Evolutionary conservation across 2,888 invertebrate species (phyloP).

Genomic region (Drosophila ezoana): DNA sequence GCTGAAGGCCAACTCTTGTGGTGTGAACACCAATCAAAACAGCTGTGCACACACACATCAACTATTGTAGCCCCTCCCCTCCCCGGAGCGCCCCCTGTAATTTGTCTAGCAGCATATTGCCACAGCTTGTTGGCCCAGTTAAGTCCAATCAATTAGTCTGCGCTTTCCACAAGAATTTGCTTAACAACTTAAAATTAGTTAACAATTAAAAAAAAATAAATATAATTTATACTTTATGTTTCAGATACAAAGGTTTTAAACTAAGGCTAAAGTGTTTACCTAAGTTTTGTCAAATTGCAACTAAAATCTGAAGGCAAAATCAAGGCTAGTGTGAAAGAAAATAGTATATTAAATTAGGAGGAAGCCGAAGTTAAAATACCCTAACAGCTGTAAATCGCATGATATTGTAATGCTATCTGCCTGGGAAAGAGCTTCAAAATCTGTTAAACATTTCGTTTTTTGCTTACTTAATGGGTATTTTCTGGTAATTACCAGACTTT

Average conservation of each 20-base stretch:
- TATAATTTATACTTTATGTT: conserved; percentile 3
- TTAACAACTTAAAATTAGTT: neutral
- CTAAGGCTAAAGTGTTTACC: neutral
- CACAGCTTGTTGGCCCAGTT: neutral
- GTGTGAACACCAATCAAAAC: conserved; percentile 11
- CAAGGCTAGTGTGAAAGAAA: neutral
- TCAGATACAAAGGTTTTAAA: conserved; percentile 7
- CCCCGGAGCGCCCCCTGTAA: neutral
- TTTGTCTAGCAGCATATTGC: neutral
- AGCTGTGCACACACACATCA: conserved; percentile 34
- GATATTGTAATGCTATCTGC: conserved; percentile 2
- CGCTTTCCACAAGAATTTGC: neutral
- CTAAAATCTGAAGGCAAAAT: conserved; percentile 4
- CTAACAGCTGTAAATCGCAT: neutral
- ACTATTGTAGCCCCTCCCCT: too few relatives aligned
- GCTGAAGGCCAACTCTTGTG: conserved; percentile 14
- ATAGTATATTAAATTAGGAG: neutral
- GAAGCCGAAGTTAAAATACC: neutral
- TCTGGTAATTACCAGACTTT: too few relatives aligned
- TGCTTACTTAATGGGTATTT: too few relatives aligned
- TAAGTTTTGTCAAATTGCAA: neutral
- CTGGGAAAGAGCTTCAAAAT: neutral
- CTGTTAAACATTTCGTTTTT: too few relatives aligned
- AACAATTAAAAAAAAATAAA: neutral
- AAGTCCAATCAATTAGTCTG: neutral